Base-by-base conservation (phyloP, 92 coral and sea anemone species). In the Blastomussa wellsi region DNA sequence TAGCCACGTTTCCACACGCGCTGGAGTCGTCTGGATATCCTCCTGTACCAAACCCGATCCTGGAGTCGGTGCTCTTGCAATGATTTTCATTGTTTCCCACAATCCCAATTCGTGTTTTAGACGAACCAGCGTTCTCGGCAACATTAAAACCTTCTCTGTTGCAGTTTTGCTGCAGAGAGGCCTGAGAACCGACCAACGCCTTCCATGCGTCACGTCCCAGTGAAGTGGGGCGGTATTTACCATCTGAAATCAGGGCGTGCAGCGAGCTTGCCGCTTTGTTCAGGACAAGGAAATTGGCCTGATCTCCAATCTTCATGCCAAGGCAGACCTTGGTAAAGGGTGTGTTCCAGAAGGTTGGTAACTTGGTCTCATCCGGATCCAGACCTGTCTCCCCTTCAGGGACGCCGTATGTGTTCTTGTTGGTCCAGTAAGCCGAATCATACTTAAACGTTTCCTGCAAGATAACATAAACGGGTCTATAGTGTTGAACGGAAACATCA, bases 1-100 rank as follows among this genome's bases (percentile, higher is more conserved):
- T 35, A 31, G 76, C 76, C 49, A 35, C 76, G 47, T 71, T 71
- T 2, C 76, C 76, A 71, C 76, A 71, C 71, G 76, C 2, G 48
- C 35, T 71, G 76, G 48, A 35, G 32, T 71, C 20, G 28, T 71
- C 76, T 39, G 49, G 42, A 32, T 71, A 71, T 35, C 76, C 76
- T 20, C 24, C 76, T 7, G 76, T 71, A 71, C 76, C 76, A 71
- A 71, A 71, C 48, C 76, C 76, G 28, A 72, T 72, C 8, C 76
- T 35, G 51, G 76, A 72, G 33, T 72, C 76, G 29, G 51, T 36
- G 51, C 51, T 1, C 7, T 7, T 72, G 76, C 76, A 72, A 6
- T 33, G 51, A 38, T 72, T 41, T 41, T 72, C 48, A 17, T 72
- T 36, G 51, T 72, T 72, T 19, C 53, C 53, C 53, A 49, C 53